Evolutionary conservation across 2,113 vertebrate species (phyloP), one percentile per base, ranked within the genome.

Genomic region (Gasterosteus nipponicus): DNA sequence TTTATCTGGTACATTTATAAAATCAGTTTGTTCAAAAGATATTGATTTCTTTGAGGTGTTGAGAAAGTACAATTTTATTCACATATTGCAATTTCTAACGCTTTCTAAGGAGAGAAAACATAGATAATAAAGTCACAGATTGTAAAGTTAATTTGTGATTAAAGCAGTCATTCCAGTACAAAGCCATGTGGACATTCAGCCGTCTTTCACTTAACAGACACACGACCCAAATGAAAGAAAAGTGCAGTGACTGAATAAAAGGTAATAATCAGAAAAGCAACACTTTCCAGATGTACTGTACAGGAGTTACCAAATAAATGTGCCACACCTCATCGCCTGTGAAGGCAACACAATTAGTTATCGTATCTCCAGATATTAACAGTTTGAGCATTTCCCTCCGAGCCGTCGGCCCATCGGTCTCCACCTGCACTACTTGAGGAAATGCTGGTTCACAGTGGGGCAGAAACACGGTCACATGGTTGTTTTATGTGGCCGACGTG

Each of bases 181-280:
- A 65, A n/a, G 7, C 38, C 3, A n/a, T 41, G 10, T 18, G 44
- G 67, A 69, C 68, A 81, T 64, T 75, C 44, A 7, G 3, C 2
- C 3, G 14, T 65, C 29, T 15, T 58, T 54, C 35, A 56, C 12
- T 41, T 47, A 41, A 63, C 31, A 22, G 4, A 60, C 7, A 26
- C 2, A 51, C 4, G 14, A 54, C 22, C 44, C 29, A 56, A 33
- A 60, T 5, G 29, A 67, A 41, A 7, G 15, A 64, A 49, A 53
- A 7, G 39, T 5, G 42, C 26, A 61, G 11, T 5, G 22, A 31
- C 19, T 7, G 14, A 2, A 7, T 59, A 46, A 31, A 18, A 18
- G 10, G 16, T 57, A 69, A 39, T 39, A 19, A 42, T 3, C 22
- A 12, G 3, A 11, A 41, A 53, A 49, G 9, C 10, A 19, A 38